Base-by-base conservation (phyloP, 1,140 invertebrate species). In the Lordiphosa stackelbergi region DNA sequence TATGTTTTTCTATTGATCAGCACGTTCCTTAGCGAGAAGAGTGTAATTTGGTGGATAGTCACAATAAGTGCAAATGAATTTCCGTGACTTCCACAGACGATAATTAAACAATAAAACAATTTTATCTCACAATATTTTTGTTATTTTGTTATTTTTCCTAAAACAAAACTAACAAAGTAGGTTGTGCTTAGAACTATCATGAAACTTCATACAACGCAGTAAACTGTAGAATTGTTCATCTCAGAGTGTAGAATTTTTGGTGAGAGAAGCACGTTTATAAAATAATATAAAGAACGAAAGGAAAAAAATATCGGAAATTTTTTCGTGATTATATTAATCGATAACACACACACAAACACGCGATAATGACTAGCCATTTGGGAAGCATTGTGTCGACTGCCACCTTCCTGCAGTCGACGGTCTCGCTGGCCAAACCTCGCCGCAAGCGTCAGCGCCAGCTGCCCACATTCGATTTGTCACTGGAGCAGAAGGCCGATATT, bases 401-500 rank as follows among this genome's bases (percentile, higher is more conserved):
- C 4, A 70, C 74, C 4, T 28, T 36, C 0, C 7, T 42, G 4
- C 40, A 38, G 2, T 69, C 65, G 22, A 7, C 16, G 5, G 13
- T 7, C 2, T 79, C 74, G n/a, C 10, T 52, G 10, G 5, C 3
- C 31, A 41, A 31, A 7, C 43, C 0, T 7, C 1, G 2, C 0
- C 38, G 36, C 2, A 66, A 59, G 6, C 3, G 1, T 1, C 66
- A 64, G 8, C 62, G 90, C 9, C 93, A 91, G 68, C 74, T 90
- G 12, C 90, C 92, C 5, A 93, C 93, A 87, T 93, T 95, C 87
- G 96, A 97, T 85, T 88, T 98, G 12, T 93, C 92, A 35, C 93
- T 95, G 57, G 94, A 96, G 84, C 95, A 98, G 79, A 94, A 95
- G 89, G 89, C 91, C 51, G 96, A 98, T 85, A 97, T 98, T 47